Percentiles rank a stretch among this genome's conserved stretches.
phyloP scores from a whole-genome alignment of 2,113 vertebrate genomes.

The Istiophorus platypterus region DNA sequence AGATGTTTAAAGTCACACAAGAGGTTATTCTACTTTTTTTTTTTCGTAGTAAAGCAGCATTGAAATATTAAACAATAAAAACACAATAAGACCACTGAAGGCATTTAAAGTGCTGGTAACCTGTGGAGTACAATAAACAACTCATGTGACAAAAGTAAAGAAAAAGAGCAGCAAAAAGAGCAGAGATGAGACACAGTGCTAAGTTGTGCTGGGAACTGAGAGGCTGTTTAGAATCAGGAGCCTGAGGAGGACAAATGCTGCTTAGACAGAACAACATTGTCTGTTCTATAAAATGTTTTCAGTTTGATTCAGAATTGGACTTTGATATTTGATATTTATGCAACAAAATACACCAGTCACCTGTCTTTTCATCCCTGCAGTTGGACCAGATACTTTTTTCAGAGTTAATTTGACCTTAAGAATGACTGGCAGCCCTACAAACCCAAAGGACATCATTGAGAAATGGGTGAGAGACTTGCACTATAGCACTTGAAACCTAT shows the following conservation, averaged over 20 bases:
- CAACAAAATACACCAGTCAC: not conserved
- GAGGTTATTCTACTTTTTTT: not conserved
- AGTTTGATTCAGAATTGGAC: not conserved
- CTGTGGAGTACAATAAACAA: too few relatives aligned
- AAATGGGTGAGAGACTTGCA: conserved; percentile 72
- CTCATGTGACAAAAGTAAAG: not conserved
- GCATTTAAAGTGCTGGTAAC: too few relatives aligned
- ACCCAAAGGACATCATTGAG: conserved; percentile 49
- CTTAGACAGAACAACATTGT: not conserved
- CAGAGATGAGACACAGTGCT: too few relatives aligned
- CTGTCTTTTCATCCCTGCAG: conserved; percentile 43
- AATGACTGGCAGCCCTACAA: conserved; percentile 44
- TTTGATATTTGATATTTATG: not conserved
- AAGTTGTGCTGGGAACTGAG: too few relatives aligned
- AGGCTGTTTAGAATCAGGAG: too few relatives aligned
- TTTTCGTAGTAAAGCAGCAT: not conserved
- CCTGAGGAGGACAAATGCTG: not conserved
- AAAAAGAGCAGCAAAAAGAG: not conserved
- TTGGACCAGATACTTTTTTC: conserved; percentile 69
- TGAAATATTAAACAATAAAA: not conserved
- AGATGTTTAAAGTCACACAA: not conserved
- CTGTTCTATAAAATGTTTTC: not conserved
- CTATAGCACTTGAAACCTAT: rapidly evolving
- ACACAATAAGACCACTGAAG: too few relatives aligned
- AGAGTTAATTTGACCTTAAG: conserved; percentile 66